Percentiles rank a stretch among this genome's conserved stretches.
Evolutionary conservation across 2,888 invertebrate genomes (phyloP).

Genomic region (Autographa pulchrina): DNA sequence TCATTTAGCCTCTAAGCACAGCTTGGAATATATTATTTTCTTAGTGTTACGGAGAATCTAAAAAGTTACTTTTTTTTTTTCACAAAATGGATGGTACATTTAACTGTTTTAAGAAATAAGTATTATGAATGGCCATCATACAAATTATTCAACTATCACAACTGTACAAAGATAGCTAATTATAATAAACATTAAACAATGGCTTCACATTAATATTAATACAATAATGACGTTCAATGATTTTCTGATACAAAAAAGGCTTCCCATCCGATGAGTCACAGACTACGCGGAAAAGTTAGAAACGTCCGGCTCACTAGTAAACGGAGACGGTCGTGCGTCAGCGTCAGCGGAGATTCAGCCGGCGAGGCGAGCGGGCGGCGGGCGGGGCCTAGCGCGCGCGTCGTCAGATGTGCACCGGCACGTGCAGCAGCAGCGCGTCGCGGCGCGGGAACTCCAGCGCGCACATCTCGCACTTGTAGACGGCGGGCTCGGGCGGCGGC

Average conservation of each 20-base stretch:
- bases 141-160: conserved; percentile 56
- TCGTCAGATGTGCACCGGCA: conserved; percentile 94
- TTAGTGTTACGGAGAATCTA: conserved; percentile 14
- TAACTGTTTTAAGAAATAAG: conserved; percentile 10
- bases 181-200: conserved; percentile 42
- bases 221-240: conserved; percentile 48
- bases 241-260: conserved; percentile 40
- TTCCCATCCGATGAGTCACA: conserved; percentile 32
- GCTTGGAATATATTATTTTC: conserved; percentile 13
- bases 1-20: conserved; percentile 33
- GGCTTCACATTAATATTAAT: conserved; percentile 43
- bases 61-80: background rate
- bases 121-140: conserved; percentile 38
- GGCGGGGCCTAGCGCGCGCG: conserved; percentile 33
- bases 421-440: conserved; percentile 92
- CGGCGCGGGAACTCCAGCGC: conserved; percentile 93
- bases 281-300: conserved; percentile 22
- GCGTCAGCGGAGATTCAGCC: conserved; percentile 42
- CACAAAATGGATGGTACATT: conserved; percentile 16
- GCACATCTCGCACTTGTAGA: conserved; percentile 95
- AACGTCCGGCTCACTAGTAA: background rate
- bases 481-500: conserved; percentile 86
- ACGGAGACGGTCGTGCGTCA: background rate
- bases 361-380: conserved; percentile 5
- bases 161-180: conserved; percentile 36